These are phyloP conservation scores for Tokudaia tokunoshimensis DNA, from an alignment of 2,797 vertebrate genomes.

Conservation along the genomic window DNA sequence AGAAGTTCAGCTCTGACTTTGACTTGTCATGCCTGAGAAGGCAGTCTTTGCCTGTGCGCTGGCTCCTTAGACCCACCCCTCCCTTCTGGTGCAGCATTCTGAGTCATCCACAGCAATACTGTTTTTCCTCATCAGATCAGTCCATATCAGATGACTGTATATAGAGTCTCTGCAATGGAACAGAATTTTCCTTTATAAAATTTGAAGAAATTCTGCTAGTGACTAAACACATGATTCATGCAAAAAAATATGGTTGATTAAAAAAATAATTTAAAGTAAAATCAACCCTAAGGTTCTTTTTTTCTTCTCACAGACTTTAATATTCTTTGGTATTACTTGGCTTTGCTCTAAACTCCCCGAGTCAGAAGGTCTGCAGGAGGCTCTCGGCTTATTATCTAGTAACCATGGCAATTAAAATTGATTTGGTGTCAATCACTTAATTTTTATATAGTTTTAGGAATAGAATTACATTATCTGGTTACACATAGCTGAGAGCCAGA, in stretches of 20 bases:
- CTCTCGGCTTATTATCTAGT: background rate
- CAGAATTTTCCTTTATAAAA: constrained; percentile 46
- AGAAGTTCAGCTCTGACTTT: background rate
- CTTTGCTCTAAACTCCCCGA: background rate
- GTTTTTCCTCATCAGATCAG: background rate
- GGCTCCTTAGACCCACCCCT: background rate
- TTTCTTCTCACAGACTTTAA: background rate
- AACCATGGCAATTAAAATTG: constrained; percentile 49
- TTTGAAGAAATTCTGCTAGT: constrained; percentile 52
- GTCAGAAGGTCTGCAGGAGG: background rate
- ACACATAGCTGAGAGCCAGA: background rate
- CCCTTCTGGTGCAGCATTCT: background rate
- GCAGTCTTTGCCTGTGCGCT: background rate
- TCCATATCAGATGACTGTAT: background rate
- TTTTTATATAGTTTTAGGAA: background rate
- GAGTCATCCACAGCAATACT: background rate
- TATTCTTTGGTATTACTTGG: background rate
- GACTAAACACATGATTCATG: constrained; percentile 70
- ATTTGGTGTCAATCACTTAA: constrained; percentile 54
- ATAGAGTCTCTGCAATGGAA: background rate
- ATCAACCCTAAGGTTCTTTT: background rate
- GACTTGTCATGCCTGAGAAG: background rate
- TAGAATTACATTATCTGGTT: constrained; percentile 24
- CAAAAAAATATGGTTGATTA: constrained; percentile 56
- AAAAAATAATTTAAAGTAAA: constrained; percentile 62